Base-by-base conservation (phyloP, 2,797 vertebrate species). In the Pangasius macronema region DNA sequence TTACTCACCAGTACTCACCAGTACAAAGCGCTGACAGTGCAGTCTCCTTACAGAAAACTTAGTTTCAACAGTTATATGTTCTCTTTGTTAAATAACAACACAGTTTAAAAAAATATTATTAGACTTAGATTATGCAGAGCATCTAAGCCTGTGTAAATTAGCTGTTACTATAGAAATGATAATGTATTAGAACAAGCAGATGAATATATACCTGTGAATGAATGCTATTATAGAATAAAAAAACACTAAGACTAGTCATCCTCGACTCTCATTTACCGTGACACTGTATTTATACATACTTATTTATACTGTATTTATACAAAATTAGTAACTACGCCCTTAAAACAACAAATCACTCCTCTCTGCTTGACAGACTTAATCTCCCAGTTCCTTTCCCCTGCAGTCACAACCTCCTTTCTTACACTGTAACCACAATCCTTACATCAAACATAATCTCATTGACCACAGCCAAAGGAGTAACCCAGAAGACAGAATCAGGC, bases 341-440 rank as follows among this genome's bases (percentile, higher is more conserved):
- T 42, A 42, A 63, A 63, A 63, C 46, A n/a, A 63, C 20, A n/a
- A 72, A 16, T 42, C 85, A 39, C 36, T 73, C 39, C 53, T 73
- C 53, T 30, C 42, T 42, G 6, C 57, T 68, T 77, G 53, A 79
- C 73, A 79, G 30, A 3, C 20, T 18, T 27, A 79, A 55, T 79
- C 82, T 68, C 51, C 14, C n/a, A 79, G 61, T 39, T 77, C 53
- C 18, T 36, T 67, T 77, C 81, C 61, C 33, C 33, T 63, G 55
- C 82, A 85, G 77, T 82, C 77, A 36, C 90, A 75, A 91, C 87
- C 83, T 82, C 86, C 57, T 92, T 70, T 88, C 83, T 88, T 84
- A 88, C 85, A 87, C 79, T 91, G 93, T 92, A 90, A 93, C 91
- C 86, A 87, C 83, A 89, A 86, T 72, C 65, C 86, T 39, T 82